Conservation (phyloP, 2,113 vertebrate species). For the Zeus faber region DNA sequence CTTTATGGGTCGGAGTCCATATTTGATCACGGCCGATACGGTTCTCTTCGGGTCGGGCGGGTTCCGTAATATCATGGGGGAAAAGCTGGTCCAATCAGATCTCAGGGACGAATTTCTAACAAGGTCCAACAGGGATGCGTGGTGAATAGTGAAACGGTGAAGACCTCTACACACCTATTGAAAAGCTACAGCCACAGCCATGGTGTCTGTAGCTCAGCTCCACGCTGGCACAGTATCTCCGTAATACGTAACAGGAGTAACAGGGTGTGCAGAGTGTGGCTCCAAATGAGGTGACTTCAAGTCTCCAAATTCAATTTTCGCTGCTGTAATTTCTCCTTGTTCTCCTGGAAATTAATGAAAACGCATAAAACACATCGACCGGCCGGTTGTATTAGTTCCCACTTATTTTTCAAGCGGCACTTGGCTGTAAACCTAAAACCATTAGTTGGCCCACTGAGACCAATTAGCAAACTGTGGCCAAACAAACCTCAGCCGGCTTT, state of each 20-base stretch:
- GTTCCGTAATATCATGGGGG: no score
- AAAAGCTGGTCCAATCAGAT: no score
- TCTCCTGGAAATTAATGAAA: slow-evolving; percentile 36
- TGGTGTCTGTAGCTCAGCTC: no score
- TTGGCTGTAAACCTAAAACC: slow-evolving; percentile 52
- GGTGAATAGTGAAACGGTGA: no score
- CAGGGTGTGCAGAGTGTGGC: slow-evolving; percentile 21
- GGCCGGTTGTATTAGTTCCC: slow-evolving; percentile 22
- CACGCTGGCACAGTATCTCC: slow-evolving; percentile 36
- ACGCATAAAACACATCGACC: slow-evolving; percentile 31
- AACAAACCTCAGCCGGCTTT: slow-evolving; percentile 43
- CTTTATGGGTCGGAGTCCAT: no score
- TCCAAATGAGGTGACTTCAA: slow-evolving; percentile 44
- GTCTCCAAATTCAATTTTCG: slow-evolving; percentile 31
- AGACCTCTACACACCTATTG: no score
- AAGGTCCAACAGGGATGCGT: no score
- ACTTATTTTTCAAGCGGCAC: slow-evolving; percentile 38
- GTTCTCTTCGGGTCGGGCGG: no score
- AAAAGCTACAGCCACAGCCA: no score
- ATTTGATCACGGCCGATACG: no score
- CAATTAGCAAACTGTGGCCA: slow-evolving; percentile 50
- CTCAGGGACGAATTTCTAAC: no score
- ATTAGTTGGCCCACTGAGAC: slow-evolving; percentile 57
- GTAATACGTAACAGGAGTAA: slow-evolving; percentile 30
- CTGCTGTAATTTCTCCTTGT: slow-evolving; percentile 16